phyloP scores from a whole-genome alignment of 2,797 vertebrate genomes.

The Alauda arvensis region DNA sequence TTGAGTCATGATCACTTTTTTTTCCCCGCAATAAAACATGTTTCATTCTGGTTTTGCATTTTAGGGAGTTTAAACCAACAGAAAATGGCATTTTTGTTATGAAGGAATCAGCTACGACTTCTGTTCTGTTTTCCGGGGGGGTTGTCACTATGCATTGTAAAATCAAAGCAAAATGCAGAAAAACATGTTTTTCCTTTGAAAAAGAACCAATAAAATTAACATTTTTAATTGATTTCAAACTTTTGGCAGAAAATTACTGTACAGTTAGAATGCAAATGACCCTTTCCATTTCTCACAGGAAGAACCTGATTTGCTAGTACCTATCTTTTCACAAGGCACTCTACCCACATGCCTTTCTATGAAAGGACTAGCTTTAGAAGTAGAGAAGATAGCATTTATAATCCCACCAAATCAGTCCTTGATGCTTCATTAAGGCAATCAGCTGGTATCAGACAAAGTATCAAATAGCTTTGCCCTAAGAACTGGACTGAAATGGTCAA shows the following conservation, averaged over 20 bases:
- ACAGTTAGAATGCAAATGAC: background rate
- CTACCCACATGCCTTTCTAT: background rate
- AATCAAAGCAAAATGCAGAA: background rate
- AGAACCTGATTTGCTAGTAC: background rate
- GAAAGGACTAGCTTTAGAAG: background rate
- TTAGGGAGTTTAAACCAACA: background rate
- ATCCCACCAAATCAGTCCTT: background rate
- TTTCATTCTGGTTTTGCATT: background rate
- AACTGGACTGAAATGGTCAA: background rate
- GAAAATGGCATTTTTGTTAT: background rate
- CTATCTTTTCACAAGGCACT: background rate
- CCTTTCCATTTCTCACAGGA: background rate
- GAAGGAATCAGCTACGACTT: background rate
- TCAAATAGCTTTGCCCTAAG: background rate
- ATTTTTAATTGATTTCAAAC: background rate
- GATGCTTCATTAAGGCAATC: background rate
- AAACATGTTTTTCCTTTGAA: background rate
- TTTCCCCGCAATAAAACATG: background rate
- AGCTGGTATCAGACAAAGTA: background rate
- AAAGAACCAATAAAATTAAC: background rate
- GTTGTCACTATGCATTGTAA: background rate
- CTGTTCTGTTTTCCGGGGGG: background rate
- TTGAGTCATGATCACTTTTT: background rate
- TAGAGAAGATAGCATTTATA: background rate
- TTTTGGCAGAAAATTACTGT: background rate